A percentile compares a stretch with the other conserved stretches of the same genome.
These are phyloP conservation scores for Bombus consobrinus DNA, from an alignment of 1,140 invertebrate species.

Conservation along the genomic window DNA sequence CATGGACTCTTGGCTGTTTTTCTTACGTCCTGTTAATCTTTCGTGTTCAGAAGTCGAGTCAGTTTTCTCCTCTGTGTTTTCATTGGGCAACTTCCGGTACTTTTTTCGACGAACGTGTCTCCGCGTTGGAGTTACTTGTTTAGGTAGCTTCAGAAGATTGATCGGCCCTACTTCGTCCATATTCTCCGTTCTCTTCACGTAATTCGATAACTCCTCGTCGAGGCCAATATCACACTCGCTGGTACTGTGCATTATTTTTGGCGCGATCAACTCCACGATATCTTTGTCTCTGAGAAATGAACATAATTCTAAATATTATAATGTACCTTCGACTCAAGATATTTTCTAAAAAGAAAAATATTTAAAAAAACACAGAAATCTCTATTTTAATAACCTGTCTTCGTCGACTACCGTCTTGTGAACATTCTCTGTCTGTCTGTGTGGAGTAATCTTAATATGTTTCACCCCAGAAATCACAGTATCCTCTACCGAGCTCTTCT, in stretches of 20 bases:
- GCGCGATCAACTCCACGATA: slow-evolving; percentile 37
- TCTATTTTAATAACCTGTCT: slow-evolving; percentile 13
- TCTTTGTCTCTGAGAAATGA: slow-evolving; percentile 1
- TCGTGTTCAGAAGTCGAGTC: slow-evolving; percentile 7
- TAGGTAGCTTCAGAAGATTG: slow-evolving; percentile 25
- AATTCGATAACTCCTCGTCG: slow-evolving; percentile 53
- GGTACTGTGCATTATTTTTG: slow-evolving; percentile 33
- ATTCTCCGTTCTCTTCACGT: slow-evolving; percentile 43
- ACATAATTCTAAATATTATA: not conserved
- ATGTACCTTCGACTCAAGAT: too few relatives aligned
- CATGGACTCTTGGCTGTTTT: not conserved
- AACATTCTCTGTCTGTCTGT: not conserved
- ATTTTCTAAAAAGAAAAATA: not conserved
- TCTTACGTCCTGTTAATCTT: not conserved
- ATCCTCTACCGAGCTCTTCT: not conserved
- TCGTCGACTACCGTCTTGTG: not conserved
- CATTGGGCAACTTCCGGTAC: slow-evolving; percentile 5
- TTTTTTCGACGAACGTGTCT: not conserved
- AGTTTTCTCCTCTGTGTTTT: not conserved
- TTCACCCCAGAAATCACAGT: slow-evolving; percentile 32
- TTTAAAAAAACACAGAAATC: not conserved
- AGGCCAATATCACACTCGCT: slow-evolving; percentile 50
- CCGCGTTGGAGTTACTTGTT: not conserved
- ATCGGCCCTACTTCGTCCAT: slow-evolving; percentile 21
- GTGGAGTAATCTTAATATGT: slow-evolving; percentile 34